Evolutionary conservation across 1,140 invertebrate species (phyloP), one percentile per base, ranked within the genome.

Genomic region (Calosoma granatense): DNA sequence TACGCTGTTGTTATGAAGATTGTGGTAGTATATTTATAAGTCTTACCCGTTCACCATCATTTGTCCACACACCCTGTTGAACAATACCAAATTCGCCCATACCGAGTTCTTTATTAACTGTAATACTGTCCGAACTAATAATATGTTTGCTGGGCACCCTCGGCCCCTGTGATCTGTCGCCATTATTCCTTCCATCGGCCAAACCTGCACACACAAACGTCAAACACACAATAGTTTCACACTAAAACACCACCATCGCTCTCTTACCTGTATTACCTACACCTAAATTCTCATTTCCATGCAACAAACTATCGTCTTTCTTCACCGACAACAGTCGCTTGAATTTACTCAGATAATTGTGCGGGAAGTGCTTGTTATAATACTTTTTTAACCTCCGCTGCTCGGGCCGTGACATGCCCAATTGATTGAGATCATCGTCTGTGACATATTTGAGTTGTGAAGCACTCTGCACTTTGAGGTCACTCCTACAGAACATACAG

Each of bases 51-150:
- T 94, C 88, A 54, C 90, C 91, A 61, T 90, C 89, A 69, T 94
- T 92, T n/a, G 92, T 94, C 95, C 95, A 98, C 1, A 97, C 90
- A 1, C 93, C 96, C 73, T 98, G 95, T 66, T 97, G 94, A 0
- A 98, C 96, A 4, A 94, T 87, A 6, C 96, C 96, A 78, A 99
- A 98, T 70, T 99, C 95, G 12, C 97, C 96, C 61, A 86, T 88
- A 20, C 95, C 95, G 14, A 98, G 73, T 70, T 95, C 91, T 73
- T 97, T 97, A 70, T 94, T 94, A 2, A 97, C 86, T 30, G 88
- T 86, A 63, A 99, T 95, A 51, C 87, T 86, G 65, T 97, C 93
- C 1, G 89, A 83, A 20, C 93, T 88, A 67, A 99, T 99, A 61
- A 98, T 95, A 69, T 98, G 94, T 73, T 94, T 95, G 65, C 87